Conservation (phyloP, 2,797 vertebrate species). For the Poeciliopsis gracilis region DNA sequence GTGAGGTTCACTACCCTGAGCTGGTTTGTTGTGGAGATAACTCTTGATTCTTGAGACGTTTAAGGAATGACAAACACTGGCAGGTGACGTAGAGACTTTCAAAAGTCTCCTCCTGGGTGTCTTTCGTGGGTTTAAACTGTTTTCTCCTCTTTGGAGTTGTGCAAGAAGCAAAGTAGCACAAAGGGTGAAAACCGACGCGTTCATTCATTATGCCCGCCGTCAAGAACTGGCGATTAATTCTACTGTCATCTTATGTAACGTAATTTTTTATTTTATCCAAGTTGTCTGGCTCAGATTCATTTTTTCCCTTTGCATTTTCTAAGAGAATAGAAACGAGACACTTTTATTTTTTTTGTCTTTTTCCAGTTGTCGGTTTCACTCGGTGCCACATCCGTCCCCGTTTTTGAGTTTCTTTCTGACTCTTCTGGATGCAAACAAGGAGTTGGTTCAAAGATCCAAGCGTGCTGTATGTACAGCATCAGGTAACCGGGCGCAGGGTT, state of each 20-base stretch:
- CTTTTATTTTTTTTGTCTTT: neutral
- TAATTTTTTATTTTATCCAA: constrained; percentile 14
- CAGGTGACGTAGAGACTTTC: neutral
- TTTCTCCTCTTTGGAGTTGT: neutral
- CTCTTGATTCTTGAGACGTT: neutral
- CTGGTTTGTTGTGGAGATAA: neutral
- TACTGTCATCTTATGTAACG: constrained; percentile 15
- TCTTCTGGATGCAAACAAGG: constrained; percentile 23
- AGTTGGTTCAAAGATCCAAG: constrained; percentile 33
- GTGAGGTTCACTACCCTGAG: neutral
- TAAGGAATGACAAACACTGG: neutral
- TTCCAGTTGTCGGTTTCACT: neutral
- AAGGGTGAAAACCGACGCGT: constrained; percentile 10
- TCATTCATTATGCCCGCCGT: constrained; percentile 28
- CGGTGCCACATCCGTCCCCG: neutral
- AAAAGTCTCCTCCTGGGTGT: neutral
- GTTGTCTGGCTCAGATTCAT: constrained; percentile 4
- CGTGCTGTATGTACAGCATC: constrained; percentile 57
- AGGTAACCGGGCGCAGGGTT: constrained; percentile 66
- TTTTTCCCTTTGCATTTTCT: neutral
- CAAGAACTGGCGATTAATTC: constrained; percentile 45
- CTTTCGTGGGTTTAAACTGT: neutral
- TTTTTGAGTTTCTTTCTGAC: constrained; percentile 18
- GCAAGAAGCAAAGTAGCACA: neutral
- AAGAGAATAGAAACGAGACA: constrained; percentile 4